Percentiles rank a stretch among this genome's conserved stretches.
phyloP scores from a whole-genome alignment of 2,113 vertebrate species.

The Saguinus midas region DNA sequence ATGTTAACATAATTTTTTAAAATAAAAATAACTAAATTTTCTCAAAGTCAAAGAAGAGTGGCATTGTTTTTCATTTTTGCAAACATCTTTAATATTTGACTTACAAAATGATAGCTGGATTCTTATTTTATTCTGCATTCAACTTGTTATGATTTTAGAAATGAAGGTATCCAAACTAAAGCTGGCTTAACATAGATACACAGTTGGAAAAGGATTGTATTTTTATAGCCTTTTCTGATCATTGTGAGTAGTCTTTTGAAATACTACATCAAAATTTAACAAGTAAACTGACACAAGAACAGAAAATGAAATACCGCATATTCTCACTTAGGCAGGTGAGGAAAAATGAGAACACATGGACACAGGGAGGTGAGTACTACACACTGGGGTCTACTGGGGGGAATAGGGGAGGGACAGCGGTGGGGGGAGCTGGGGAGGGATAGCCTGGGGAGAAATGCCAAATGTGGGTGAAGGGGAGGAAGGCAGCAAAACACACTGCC shows the following conservation, averaged over 20 bases:
- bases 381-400: too few relatives aligned
- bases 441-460: too few relatives aligned
- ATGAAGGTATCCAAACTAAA: background rate
- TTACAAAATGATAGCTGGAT: background rate
- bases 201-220: background rate
- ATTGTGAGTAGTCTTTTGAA: background rate
- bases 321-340: too few relatives aligned
- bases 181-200: background rate
- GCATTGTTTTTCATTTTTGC: background rate
- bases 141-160: background rate
- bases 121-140: background rate
- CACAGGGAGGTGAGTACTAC: too few relatives aligned
- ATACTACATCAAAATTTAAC: background rate
- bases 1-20: background rate
- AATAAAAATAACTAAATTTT: too few relatives aligned
- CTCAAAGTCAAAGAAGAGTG: background rate
- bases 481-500: too few relatives aligned
- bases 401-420: too few relatives aligned
- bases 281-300: background rate
- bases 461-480: too few relatives aligned
- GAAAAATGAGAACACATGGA: too few relatives aligned
- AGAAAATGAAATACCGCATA: too few relatives aligned
- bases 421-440: too few relatives aligned
- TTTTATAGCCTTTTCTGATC: background rate
- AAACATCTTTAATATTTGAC: background rate